phyloP scores from a whole-genome alignment of 2,797 vertebrate species.

The Taenioides sp. region DNA sequence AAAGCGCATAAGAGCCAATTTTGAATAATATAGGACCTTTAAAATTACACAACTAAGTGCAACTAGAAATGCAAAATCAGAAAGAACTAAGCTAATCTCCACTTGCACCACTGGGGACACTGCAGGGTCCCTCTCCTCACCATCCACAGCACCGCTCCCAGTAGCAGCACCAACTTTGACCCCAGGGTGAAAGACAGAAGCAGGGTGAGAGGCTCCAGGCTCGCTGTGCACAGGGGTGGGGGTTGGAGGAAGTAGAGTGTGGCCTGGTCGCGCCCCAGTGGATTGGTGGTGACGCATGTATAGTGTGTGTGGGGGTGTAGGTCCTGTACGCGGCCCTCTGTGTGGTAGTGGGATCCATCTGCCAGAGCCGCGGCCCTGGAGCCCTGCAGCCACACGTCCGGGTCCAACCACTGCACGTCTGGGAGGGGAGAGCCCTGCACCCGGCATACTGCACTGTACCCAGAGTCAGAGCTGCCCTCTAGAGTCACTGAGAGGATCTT shows the following conservation, averaged over 20 bases:
- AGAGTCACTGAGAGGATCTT: slow-evolving; percentile 85
- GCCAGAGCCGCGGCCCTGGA: slow-evolving; percentile 19
- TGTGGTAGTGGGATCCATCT: slow-evolving; percentile 65
- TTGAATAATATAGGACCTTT: too few species aligned
- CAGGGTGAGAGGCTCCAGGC: slow-evolving; percentile 45
- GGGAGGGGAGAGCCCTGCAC: slow-evolving; percentile 89
- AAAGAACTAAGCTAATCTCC: not conserved
- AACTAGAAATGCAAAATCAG: too few species aligned
- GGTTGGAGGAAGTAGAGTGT: slow-evolving; percentile 79
- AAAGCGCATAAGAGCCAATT: too few species aligned
- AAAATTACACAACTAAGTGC: too few species aligned
- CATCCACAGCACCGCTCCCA: slow-evolving; percentile 65
- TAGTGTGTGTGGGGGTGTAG: slow-evolving; percentile 83
- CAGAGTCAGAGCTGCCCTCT: slow-evolving; percentile 65
- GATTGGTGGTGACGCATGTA: slow-evolving; percentile 87
- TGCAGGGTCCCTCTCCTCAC: slow-evolving; percentile 41
- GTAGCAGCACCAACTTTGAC: slow-evolving; percentile 66
- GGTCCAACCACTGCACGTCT: slow-evolving; percentile 81
- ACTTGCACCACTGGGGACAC: slow-evolving; percentile 35
- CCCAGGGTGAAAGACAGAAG: slow-evolving; percentile 64
- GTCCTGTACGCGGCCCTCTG: slow-evolving; percentile 79
- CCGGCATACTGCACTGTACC: slow-evolving; percentile 81
- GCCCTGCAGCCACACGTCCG: slow-evolving; percentile 61
- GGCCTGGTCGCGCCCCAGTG: slow-evolving; percentile 84
- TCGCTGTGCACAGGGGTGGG: not conserved